Percentiles rank a stretch among this genome's conserved stretches.
Evolutionary conservation across 2,113 vertebrate species (phyloP).

Genomic region (Nestor notabilis): DNA sequence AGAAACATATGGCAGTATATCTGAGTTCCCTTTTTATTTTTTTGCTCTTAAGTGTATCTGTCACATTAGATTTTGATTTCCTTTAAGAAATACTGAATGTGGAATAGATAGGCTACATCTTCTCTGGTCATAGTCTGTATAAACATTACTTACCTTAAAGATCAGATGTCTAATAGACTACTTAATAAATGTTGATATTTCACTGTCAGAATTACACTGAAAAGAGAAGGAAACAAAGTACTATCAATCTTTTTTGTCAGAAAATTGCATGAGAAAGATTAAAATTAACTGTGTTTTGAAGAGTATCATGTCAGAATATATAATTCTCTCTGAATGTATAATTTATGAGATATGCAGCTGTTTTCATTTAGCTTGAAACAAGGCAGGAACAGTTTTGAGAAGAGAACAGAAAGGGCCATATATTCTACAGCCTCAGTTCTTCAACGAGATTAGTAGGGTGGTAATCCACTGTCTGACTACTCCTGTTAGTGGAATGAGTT

Average conservation of each 20-base stretch:
- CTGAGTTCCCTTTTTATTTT: accelerated
- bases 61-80: neutral
- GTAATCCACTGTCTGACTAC: neutral
- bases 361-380: neutral
- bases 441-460: neutral
- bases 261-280: neutral
- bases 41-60: neutral
- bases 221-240: neutral
- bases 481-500: neutral
- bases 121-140: neutral
- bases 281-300: constrained; percentile 46
- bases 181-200: neutral
- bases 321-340: constrained; percentile 1
- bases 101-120: neutral
- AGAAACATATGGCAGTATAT: neutral
- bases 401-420: neutral
- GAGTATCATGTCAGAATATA: neutral
- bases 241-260: constrained; percentile 7
- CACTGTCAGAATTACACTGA: neutral
- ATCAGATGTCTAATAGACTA: neutral
- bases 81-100: neutral
- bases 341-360: constrained; percentile 29
- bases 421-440: neutral
- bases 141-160: neutral
- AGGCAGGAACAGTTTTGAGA: neutral